Base-by-base conservation (phyloP, 2,797 vertebrate genomes). In the Enteromius radiatus region DNA sequence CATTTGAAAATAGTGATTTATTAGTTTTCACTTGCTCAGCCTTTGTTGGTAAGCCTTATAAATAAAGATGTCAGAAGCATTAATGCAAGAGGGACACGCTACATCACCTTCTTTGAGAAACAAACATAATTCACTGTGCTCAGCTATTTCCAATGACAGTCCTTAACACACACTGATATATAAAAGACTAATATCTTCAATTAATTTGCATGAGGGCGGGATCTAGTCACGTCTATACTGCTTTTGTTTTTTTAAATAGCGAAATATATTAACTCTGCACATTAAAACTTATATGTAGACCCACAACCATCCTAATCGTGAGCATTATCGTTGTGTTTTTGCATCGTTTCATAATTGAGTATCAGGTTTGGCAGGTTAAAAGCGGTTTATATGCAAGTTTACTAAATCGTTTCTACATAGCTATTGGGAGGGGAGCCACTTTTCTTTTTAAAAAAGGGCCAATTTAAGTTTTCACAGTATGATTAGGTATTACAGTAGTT, bases 1-100 rank as follows among this genome's bases (percentile, higher is more conserved):
- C 0, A 15, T 81, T 82, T 73, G 79, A 77, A 85, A 78, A 81
- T 73, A 64, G 79, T 74, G 54, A 43, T 85, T 85, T 85, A 82
- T 65, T 85, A 6, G n/a, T 38, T 52, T 84, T 84, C n/a, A 84
- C 38, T 76, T 85, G 74, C 74, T 78, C 70, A 80, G 77, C 70
- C 63, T 49, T 80, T 80, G 61, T 75, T 76, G 61, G 26, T 38
- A 85, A 85, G 74, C 67, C 33, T 65, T 43, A 85, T 85, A 81
- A 85, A 85, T 77, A 73, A 80, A 64, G 17, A 84, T 43, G 64
- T 49, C 54, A 81, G 41, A 56, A 81, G 43, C 73, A 52, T 65
- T 78, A 23, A 56, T 63, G 43, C 73, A 52, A 76, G 26, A 36
- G 83, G 77, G 49, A 76, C 36, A 47, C 69, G 28, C 33, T 67